Base-by-base conservation (phyloP, 2,888 invertebrate species). In the Nephrocerus scutellatus region DNA sequence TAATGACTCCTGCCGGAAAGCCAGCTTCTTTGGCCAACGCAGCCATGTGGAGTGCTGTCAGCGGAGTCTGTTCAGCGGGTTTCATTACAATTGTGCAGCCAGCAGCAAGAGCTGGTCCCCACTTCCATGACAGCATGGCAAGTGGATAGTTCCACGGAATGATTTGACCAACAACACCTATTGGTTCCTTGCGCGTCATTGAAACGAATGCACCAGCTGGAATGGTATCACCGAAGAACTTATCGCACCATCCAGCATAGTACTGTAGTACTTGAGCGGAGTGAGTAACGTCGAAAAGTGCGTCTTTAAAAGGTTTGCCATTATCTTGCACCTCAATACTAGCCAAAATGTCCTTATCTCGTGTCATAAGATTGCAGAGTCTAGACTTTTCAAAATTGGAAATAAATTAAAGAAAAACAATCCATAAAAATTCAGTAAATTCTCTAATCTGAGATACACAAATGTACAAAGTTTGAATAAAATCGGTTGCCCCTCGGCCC, bases 201-300 rank as follows among this genome's bases (percentile, higher is more conserved):
- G 79, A 68, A 49, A 85, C 70, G 43, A 70, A 70, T 5, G 79
- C 82, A 74, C 81, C 79, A 40, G 80, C 70, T 10, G 89, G 89
- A 49, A 90, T 82, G 2, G 86, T 87, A 51, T 82, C 79, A 13
- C 91, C 91, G 54, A 83, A 81, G 55, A 84, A 81, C 70, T 92
- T 91, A 63, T 91, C 90, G 32, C 84, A 79, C 79, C 81, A 88
- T 19, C 90, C 89, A 40, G 88, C 89, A 63, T 83, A 85, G 56
- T 86, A 86, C 42, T 75, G 71, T 14, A 79, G 57, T 2, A 70
- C 68, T 37, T 68, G 66, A 14, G 71, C 59, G n/a, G 73, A 68
- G 36, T 62, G 68, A 26, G 64, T 51, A 13, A 79, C 68, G 55
- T 79, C 78, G 12, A 67, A 65, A 8, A 70, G 44, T 1, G 82